Evolutionary conservation across 2,888 invertebrate genomes (phyloP), one percentile per base, ranked within the genome.

Genomic region (Ormia ochracea): DNA sequence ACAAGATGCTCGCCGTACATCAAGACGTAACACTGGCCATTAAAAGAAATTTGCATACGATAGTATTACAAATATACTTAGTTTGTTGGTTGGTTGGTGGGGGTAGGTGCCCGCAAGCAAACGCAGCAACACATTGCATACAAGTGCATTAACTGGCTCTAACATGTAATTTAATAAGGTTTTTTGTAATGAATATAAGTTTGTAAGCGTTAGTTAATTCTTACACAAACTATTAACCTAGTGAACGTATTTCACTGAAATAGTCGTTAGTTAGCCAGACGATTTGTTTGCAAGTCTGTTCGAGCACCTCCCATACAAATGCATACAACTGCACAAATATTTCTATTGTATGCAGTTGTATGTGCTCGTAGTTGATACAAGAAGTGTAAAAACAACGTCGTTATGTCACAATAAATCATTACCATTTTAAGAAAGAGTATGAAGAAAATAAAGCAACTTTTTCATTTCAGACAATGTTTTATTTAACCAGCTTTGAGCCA

Each of bases 351-450:
- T n/a, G n/a, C n/a, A n/a, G n/a, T n/a, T n/a, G n/a, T n/a, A n/a
- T n/a, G 28, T 17, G 50, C 45, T 31, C 21, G 3, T n/a, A 52
- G 5, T 17, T 17, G 2, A 4, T 6, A 31, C n/a, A 48, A 50
- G 38, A 56, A 26, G 76, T 28, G 61, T 56, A 63, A 59, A 50
- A 36, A 43, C 21, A 31, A 10, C n/a, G 26, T 36, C 41, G 50
- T 80, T 80, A 69, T 76, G 80, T 80, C 80, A 76, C 76, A 76
- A 76, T 80, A 63, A 76, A 76, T 80, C 72, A 76, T 76, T 76
- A 80, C 28, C 68, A 63, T 68, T 66, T 66, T 48, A 56, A 56
- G 54, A 54, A 48, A 38, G 21, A 28, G 31, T 50, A 50, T 9
- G 48, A 65, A 28, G 19, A 63, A 59, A 28, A 61, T 17, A 59